A percentile compares a stretch with the other conserved stretches of the same genome.
Evolutionary conservation across 2,113 vertebrate species (phyloP).

Genomic region (Clarias magur): DNA sequence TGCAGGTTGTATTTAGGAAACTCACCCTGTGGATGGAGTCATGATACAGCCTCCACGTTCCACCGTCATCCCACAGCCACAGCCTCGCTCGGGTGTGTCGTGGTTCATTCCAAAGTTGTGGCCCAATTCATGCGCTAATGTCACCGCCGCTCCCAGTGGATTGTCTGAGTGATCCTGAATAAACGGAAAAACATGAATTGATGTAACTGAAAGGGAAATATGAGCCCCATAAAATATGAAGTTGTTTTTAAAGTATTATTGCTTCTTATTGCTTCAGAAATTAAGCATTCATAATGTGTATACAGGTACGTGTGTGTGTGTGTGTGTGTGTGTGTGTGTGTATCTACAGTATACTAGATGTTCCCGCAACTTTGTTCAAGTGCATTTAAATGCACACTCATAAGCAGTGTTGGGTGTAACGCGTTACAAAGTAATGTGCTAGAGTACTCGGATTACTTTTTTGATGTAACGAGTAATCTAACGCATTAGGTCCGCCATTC

Average conservation of each 20-base stretch:
- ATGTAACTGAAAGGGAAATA: background rate
- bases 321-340: too few relatives aligned
- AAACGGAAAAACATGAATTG: background rate
- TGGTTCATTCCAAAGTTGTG: conserved; percentile 99
- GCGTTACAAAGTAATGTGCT: too few relatives aligned
- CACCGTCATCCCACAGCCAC: conserved; percentile 81
- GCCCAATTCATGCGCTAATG: conserved; percentile 93
- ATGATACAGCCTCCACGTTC: conserved; percentile 97
- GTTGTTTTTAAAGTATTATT: background rate
- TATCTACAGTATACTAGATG: too few relatives aligned
- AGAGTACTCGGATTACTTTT: too few relatives aligned
- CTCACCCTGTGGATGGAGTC: conserved; percentile 96
- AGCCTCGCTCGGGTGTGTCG: conserved; percentile 89
- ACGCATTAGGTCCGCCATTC: too few relatives aligned
- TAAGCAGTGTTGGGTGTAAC: too few relatives aligned
- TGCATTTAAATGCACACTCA: too few relatives aligned
- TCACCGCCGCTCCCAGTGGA: conserved; percentile 92
- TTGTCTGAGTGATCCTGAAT: conserved; percentile 93
- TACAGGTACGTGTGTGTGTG: too few relatives aligned
- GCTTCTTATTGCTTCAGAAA: background rate
- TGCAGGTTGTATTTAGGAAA: conserved; percentile 24
- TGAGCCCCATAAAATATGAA: background rate
- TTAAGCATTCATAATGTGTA: background rate
- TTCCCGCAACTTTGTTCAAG: too few relatives aligned
- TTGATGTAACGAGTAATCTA: too few relatives aligned